These are phyloP conservation scores for Percopsis transmontana DNA, from an alignment of 2,113 vertebrate genomes.

Conservation along the genomic window DNA sequence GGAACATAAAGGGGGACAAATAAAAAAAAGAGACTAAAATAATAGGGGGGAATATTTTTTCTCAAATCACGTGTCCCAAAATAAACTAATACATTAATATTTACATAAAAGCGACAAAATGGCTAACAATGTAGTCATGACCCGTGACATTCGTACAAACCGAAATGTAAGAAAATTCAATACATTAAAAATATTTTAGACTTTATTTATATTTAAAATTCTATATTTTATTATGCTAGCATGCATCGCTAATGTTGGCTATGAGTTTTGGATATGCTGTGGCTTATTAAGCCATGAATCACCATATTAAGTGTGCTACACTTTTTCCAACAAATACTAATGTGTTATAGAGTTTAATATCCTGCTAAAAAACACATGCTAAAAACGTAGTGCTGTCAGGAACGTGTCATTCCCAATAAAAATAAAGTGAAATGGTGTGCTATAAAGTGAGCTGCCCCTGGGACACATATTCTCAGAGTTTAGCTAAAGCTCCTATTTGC, in stretches of 20 bases:
- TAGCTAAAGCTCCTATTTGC: neutral
- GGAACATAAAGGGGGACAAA: neutral
- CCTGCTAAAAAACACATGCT: neutral
- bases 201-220: too few species aligned
- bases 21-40: neutral
- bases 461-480: neutral
- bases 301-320: too few species aligned
- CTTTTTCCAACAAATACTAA: neutral
- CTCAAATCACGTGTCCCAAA: neutral
- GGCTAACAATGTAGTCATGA: too few species aligned
- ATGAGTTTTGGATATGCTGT: too few species aligned
- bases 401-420: neutral
- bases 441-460: neutral
- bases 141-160: too few species aligned
- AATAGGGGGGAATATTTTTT: neutral
- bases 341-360: neutral
- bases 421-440: neutral
- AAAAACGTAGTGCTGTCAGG: neutral
- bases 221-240: too few species aligned
- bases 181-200: too few species aligned
- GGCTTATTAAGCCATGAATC: too few species aligned
- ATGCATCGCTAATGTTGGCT: too few species aligned
- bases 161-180: too few species aligned
- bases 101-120: too few species aligned
- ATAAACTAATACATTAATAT: too few species aligned